Evolutionary conservation across 2,113 vertebrate genomes (phyloP), one percentile per base, ranked within the genome.

Genomic region (Oreochromis aureus): DNA sequence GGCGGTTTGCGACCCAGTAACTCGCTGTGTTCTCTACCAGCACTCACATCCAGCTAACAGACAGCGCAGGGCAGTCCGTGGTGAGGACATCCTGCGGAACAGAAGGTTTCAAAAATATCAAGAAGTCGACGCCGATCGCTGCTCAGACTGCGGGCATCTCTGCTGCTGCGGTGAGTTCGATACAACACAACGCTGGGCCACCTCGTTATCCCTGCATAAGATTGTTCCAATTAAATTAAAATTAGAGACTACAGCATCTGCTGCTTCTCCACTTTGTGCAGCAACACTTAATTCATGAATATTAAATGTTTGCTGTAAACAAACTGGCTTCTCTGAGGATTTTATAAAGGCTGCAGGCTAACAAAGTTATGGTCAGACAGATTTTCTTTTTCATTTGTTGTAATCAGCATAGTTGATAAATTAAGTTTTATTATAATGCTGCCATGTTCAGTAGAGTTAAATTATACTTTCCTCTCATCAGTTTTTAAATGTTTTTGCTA

Each of bases 21-120:
- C 7, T 3, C 4, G 15, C 55, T 9, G 41, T 82, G 27, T 89
- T 55, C 19, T 36, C 3, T 8, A 2, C 30, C 89, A 99, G 98
- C 96, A 99, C 98, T 8, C 98, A 98, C 78, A 95, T 99, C 93
- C 98, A 98, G 78, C 95, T 99, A 2, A 96, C 97, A 1, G 96
- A 97, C 84, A 93, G 93, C 9, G 22, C 89, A 4, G 97, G 97
- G 34, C 85, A 87, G 91, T 93, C 96, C 0, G 48, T 98, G 6
- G 93, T 97, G 54, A 95, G 54, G 6, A 94, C 98, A 0, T 98
- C 98, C 79, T 99, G 99, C 1, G 99, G 99, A 83, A 97, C 97
- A 0, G 98, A 99, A 69, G 99, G 99, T 6, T 99, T 99, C 92
- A 97, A 96, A 88, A 99, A 99, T 1, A 91, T 96, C 84, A 99